These are phyloP conservation scores for Sigmodon hispidus DNA, from an alignment of 2,113 vertebrate species.

Conservation along the genomic window DNA sequence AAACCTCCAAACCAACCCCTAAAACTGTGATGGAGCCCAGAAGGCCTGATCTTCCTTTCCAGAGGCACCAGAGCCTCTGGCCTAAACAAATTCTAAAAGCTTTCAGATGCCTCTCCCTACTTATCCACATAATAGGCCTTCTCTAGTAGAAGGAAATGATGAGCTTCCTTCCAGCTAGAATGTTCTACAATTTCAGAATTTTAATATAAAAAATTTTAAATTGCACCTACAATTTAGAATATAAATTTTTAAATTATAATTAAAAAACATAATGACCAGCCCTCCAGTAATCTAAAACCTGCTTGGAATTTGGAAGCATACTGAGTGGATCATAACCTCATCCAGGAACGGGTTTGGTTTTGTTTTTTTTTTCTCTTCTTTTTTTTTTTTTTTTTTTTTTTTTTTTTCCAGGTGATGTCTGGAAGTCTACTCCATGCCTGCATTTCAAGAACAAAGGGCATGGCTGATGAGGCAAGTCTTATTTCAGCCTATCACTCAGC, in stretches of 20 bases:
- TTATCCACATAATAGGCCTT: slow-evolving; percentile 18
- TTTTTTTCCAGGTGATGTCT: neutral
- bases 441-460: slow-evolving; percentile 74
- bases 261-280: slow-evolving; percentile 28
- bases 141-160: neutral
- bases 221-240: neutral
- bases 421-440: slow-evolving; percentile 38
- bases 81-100: neutral
- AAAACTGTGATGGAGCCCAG: neutral
- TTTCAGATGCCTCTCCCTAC: neutral
- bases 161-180: slow-evolving; percentile 1
- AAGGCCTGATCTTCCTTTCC: neutral
- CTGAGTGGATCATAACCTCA: neutral
- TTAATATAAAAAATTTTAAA: neutral
- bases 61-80: neutral
- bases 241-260: neutral
- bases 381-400: neutral
- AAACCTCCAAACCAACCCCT: neutral
- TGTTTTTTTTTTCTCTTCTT: neutral
- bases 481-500: slow-evolving; percentile 51
- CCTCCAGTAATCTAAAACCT: slow-evolving; percentile 21
- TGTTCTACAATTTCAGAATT: slow-evolving; percentile 7
- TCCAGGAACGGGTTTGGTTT: neutral
- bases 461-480: slow-evolving; percentile 44
- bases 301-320: slow-evolving; percentile 12